Evolutionary conservation across 2,797 vertebrate species (phyloP), one percentile per base, ranked within the genome.

Genomic region (Eremophila alpestris): DNA sequence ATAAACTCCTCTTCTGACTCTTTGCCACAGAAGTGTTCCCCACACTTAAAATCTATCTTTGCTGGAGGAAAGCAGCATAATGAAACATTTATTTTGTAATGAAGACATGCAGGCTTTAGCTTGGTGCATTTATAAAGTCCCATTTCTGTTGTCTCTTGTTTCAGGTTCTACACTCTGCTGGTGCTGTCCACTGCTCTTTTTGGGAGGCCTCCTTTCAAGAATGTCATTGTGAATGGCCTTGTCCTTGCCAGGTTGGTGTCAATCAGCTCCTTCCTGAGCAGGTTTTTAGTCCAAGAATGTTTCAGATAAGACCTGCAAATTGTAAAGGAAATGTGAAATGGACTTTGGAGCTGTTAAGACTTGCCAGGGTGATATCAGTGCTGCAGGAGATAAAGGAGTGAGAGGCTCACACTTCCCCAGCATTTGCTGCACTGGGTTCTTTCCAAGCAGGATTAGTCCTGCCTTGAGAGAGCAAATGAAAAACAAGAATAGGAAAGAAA

Each of bases 161-260:
- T 45, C 71, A 99, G 99, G 99, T 99, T 99, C 98, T 99, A 99
- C 95, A 99, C 99, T 27, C 93, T 99, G 74, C 95, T 99, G 71
- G 99, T 99, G 54, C 98, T 99, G 77, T 99, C 99, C 60, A 99
- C 99, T 2, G 99, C 99, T 22, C 98, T 99, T 79, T 99, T 99
- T 96, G 99, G 99, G 68, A 99, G 98, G 87, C 99, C 99, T 3
- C 99, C 99, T 21, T 99, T 99, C 97, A 99, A 99, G 97, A 99
- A 99, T 30, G 99, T 99, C 83, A 99, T 99, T 52, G 99, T 99
- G 43, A 99, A 99, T 8, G 99, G 99, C 43, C 98, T 99, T 5
- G 98, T 99, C 55, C 98, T 99, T 22, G 99, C 99, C 38, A 99
- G 99, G 99, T 98, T 95, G 89, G 97, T 96, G 30, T 32, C 63